Evolutionary conservation across 2,797 vertebrate genomes (phyloP).

Genomic region (Acanthiza pusilla): DNA sequence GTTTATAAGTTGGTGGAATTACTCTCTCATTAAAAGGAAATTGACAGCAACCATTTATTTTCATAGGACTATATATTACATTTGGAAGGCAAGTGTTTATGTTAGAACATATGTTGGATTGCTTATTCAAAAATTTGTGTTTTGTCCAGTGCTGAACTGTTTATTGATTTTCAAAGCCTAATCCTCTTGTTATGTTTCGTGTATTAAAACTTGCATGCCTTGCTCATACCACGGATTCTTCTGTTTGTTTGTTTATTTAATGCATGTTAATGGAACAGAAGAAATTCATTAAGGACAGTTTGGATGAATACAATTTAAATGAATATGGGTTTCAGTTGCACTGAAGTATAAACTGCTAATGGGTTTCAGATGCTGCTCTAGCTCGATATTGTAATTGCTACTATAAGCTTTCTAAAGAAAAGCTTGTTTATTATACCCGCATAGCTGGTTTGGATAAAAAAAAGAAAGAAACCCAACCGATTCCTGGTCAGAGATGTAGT

Average conservation of each 20-base stretch:
- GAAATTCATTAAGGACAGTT: slow-evolving; percentile 66
- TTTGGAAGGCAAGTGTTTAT: slow-evolving; percentile 69
- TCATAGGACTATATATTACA: slow-evolving; percentile 64
- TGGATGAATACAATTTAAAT: slow-evolving; percentile 21
- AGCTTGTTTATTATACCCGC: slow-evolving; percentile 27
- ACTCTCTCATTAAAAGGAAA: slow-evolving; percentile 60
- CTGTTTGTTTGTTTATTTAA: slow-evolving; percentile 65
- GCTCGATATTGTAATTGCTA: slow-evolving; percentile 30
- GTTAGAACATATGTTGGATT: slow-evolving; percentile 64
- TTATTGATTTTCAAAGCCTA: slow-evolving; percentile 62
- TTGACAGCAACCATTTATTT: slow-evolving; percentile 71
- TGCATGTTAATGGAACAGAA: slow-evolving; percentile 71
- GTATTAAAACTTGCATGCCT: slow-evolving; percentile 70
- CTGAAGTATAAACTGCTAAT: slow-evolving; percentile 72
- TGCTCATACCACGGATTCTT: slow-evolving; percentile 47
- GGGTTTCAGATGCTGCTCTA: slow-evolving; percentile 66
- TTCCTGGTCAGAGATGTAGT: slow-evolving; percentile 17
- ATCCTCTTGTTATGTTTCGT: slow-evolving; percentile 64
- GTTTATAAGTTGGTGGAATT: slow-evolving; percentile 44
- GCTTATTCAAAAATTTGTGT: slow-evolving; percentile 56
- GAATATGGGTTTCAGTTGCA: slow-evolving; percentile 44
- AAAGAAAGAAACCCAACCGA: background rate
- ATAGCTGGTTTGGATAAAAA: background rate
- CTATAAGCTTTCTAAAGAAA: slow-evolving; percentile 20
- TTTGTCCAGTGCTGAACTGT: slow-evolving; percentile 62